phyloP scores from a whole-genome alignment of 1,140 invertebrate species.

The Mamestra configurata region DNA sequence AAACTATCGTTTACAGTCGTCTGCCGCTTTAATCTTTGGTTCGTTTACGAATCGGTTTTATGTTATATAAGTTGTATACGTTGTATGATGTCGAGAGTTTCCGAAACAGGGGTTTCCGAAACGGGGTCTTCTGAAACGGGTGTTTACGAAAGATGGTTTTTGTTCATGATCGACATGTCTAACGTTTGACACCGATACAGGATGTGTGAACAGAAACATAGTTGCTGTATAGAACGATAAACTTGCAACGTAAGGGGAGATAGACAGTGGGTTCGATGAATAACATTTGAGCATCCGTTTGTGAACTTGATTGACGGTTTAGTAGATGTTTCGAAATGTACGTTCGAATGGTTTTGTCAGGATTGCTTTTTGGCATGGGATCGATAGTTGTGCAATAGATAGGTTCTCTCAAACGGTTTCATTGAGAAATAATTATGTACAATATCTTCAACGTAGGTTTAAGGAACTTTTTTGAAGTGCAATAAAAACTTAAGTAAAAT shows the following conservation, averaged over 20 bases:
- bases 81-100: constrained; percentile 1
- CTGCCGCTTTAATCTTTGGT: constrained; percentile 37
- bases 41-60: constrained; percentile 26
- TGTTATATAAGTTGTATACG: constrained; percentile 1
- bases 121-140: background rate
- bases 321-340: constrained; percentile 1
- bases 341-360: background rate
- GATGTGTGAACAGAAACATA: constrained; percentile 10
- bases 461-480: too few species aligned
- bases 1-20: constrained; percentile 24
- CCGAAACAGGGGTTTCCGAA: background rate
- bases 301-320: constrained; percentile 13
- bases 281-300: background rate
- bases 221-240: constrained; percentile 16
- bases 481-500: too few species aligned
- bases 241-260: background rate
- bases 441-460: too few species aligned
- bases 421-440: too few species aligned
- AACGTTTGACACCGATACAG: background rate
- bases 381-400: background rate
- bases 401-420: background rate
- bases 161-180: constrained; percentile 11
- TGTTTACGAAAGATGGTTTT: background rate
- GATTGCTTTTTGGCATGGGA: background rate
- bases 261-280: background rate